Evolutionary conservation across 2,113 vertebrate species (phyloP).

Genomic region (Cinclus mexicanus): DNA sequence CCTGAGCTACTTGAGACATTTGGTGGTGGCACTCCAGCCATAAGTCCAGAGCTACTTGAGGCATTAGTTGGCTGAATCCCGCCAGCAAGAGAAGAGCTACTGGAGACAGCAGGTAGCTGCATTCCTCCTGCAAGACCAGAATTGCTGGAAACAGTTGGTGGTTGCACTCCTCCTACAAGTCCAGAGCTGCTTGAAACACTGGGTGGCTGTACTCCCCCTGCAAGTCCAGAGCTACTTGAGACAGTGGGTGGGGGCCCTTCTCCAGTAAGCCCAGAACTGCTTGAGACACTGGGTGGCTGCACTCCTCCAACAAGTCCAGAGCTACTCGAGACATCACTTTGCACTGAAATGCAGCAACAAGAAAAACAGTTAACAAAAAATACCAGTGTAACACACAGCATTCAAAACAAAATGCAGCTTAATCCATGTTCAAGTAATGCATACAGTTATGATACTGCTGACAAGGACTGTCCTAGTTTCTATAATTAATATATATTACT

Average conservation of each 20-base stretch:
- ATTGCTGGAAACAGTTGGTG: slow-evolving; percentile 73
- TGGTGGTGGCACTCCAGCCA: slow-evolving; percentile 85
- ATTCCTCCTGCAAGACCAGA: slow-evolving; percentile 76
- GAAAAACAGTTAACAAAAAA: slow-evolving; percentile 11
- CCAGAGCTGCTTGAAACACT: slow-evolving; percentile 69
- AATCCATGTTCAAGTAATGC: not conserved
- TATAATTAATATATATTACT: not conserved
- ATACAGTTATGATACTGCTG: not conserved
- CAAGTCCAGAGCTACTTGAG: slow-evolving; percentile 79
- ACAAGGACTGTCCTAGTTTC: not conserved
- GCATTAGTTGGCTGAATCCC: slow-evolving; percentile 70
- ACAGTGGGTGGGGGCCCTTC: slow-evolving; percentile 69
- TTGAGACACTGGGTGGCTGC: slow-evolving; percentile 78
- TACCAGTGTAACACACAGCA: not conserved
- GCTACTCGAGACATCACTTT: slow-evolving; percentile 81
- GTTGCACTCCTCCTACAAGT: slow-evolving; percentile 67
- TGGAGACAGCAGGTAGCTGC: slow-evolving; percentile 71
- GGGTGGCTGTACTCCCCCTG: slow-evolving; percentile 84
- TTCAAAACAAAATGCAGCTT: not conserved
- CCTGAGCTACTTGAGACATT: slow-evolving; percentile 73
- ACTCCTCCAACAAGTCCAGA: slow-evolving; percentile 85
- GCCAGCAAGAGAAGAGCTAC: slow-evolving; percentile 68
- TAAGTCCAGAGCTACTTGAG: slow-evolving; percentile 76
- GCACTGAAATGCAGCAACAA: slow-evolving; percentile 77
- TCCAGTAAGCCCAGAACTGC: slow-evolving; percentile 70